These are phyloP conservation scores for Campopleginae sp. DNA, from an alignment of 2,888 invertebrate species.

Conservation along the genomic window DNA sequence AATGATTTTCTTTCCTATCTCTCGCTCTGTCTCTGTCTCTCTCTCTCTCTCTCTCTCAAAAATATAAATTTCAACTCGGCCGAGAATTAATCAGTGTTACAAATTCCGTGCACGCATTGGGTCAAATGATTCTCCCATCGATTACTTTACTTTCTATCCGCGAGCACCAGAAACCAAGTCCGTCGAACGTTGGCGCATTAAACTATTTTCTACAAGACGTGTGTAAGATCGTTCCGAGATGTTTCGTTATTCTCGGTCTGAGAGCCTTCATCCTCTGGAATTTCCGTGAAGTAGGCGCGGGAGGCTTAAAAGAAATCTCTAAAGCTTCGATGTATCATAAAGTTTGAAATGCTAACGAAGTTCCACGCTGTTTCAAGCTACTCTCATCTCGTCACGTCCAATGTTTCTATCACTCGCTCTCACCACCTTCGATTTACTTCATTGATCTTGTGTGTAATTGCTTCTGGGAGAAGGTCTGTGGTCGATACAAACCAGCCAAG, in stretches of 20 bases:
- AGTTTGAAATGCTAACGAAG: constrained; percentile 52
- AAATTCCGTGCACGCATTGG: constrained; percentile 51
- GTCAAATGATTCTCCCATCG: constrained; percentile 58
- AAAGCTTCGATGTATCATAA: constrained; percentile 21
- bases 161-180: constrained; percentile 28
- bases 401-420: constrained; percentile 50
- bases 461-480: constrained; percentile 67
- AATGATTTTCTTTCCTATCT: neutral
- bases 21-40: too few species aligned
- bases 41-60: neutral
- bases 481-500: constrained; percentile 46
- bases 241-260: constrained; percentile 57
- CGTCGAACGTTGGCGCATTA: constrained; percentile 23
- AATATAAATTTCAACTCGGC: constrained; percentile 3
- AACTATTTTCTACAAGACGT: constrained; percentile 44
- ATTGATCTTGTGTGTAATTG: constrained; percentile 69
- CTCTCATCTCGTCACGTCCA: constrained; percentile 51
- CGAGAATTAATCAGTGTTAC: constrained; percentile 42
- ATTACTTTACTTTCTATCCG: constrained; percentile 61
- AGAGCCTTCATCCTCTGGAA: constrained; percentile 16
- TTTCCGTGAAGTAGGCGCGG: constrained; percentile 31
- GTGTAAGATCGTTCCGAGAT: constrained; percentile 54
- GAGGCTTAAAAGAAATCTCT: constrained; percentile 11
- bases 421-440: constrained; percentile 68
- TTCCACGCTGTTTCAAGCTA: constrained; percentile 49